Evolutionary conservation across 2,888 invertebrate genomes (phyloP).

Genomic region (Acrocera orbiculus): DNA sequence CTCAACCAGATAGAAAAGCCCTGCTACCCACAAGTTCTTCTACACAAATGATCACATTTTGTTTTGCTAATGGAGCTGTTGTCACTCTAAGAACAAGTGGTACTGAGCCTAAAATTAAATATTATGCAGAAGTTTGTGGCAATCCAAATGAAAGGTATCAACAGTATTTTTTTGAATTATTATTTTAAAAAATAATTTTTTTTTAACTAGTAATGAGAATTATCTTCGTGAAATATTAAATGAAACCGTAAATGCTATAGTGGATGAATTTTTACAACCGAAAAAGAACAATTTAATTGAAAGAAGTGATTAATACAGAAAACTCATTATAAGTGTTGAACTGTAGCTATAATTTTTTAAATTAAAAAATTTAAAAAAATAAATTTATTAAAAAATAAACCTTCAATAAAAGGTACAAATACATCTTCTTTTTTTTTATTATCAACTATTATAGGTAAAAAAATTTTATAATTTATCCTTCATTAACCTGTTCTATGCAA

Average conservation of each 20-base stretch:
- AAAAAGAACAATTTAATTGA: slow-evolving; percentile 41
- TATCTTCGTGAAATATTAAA: slow-evolving; percentile 41
- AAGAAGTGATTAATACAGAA: background rate
- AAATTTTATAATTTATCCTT: too few species aligned
- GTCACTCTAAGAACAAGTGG: slow-evolving; percentile 89
- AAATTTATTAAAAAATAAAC: too few species aligned
- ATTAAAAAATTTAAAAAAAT: too few species aligned
- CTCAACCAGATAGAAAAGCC: slow-evolving; percentile 48
- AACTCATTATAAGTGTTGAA: too few species aligned
- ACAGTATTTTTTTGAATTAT: slow-evolving; percentile 12
- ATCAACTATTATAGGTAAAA: too few species aligned
- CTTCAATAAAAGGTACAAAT: too few species aligned
- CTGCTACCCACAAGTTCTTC: slow-evolving; percentile 46
- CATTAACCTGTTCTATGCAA: too few species aligned
- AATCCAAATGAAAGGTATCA: slow-evolving; percentile 43
- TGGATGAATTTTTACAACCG: slow-evolving; percentile 68
- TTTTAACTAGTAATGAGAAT: slow-evolving; percentile 42
- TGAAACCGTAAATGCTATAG: slow-evolving; percentile 59
- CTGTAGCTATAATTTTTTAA: too few species aligned
- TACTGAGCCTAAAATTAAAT: slow-evolving; percentile 98
- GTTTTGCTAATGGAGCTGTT: slow-evolving; percentile 68
- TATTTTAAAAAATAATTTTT: slow-evolving; percentile 11
- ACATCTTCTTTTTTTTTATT: too few species aligned
- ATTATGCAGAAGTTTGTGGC: slow-evolving; percentile 82
- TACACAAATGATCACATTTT: slow-evolving; percentile 88